A percentile compares a stretch with the other conserved stretches of the same genome.
phyloP scores from a whole-genome alignment of 2,888 invertebrate species.

The Nomada ruficornis region DNA sequence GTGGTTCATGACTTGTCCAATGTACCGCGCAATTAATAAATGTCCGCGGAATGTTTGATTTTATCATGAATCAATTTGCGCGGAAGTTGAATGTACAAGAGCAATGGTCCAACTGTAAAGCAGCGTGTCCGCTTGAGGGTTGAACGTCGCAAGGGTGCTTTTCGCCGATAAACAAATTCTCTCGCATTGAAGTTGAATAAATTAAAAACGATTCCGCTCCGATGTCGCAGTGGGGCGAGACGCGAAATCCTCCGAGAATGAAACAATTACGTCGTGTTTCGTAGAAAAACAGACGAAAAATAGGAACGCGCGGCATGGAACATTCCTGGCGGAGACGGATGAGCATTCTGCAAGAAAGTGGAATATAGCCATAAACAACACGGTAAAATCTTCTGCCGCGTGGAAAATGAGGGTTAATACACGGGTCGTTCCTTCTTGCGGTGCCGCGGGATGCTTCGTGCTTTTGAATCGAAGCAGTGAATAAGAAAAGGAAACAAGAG shows the following conservation, averaged over 20 bases:
- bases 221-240: background rate
- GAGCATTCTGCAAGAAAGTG: slow-evolving; percentile 21
- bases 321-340: background rate
- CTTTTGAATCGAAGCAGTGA: slow-evolving; percentile 27
- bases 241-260: background rate
- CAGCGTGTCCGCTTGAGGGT: too few relatives aligned
- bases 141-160: background rate
- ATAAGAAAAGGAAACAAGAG: background rate
- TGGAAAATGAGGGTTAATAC: slow-evolving; percentile 24
- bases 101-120: background rate
- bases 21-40: background rate
- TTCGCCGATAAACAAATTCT: too few relatives aligned
- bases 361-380: slow-evolving; percentile 54
- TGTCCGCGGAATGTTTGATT: too few relatives aligned
- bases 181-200: too few relatives aligned
- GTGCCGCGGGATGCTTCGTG: background rate
- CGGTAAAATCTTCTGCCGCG: slow-evolving; percentile 46
- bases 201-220: background rate
- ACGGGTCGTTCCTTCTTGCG: slow-evolving; percentile 3
- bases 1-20: background rate
- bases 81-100: background rate
- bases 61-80: too few relatives aligned
- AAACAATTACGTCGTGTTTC: slow-evolving; percentile 26
- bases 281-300: slow-evolving; percentile 18
- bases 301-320: background rate